These are phyloP conservation scores for Zophobas atratus DNA, from an alignment of 1,140 invertebrate genomes.

Conservation along the genomic window DNA sequence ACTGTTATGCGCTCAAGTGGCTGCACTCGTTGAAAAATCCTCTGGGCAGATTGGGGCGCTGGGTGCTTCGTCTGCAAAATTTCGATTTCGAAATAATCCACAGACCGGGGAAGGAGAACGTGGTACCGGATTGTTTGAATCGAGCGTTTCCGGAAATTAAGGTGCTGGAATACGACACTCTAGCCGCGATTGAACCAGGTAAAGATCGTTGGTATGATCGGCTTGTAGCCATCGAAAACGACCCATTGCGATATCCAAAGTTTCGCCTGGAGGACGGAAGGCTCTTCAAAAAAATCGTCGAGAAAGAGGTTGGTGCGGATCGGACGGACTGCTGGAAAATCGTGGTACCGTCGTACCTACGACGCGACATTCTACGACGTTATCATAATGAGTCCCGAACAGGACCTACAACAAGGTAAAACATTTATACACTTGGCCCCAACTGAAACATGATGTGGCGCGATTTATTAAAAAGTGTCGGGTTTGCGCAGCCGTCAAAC, in stretches of 20 bases:
- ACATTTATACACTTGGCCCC: neutral
- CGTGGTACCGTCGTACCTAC: neutral
- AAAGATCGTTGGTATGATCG: too few relatives aligned
- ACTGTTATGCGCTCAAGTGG: conserved; percentile 68
- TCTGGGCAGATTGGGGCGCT: conserved; percentile 66
- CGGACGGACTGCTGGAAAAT: neutral
- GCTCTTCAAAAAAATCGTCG: neutral
- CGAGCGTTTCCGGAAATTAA: conserved; percentile 34
- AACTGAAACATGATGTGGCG: neutral
- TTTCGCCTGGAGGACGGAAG: neutral
- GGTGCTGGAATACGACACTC: neutral
- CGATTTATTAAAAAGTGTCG: neutral
- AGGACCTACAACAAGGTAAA: neutral
- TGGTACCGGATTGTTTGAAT: conserved; percentile 63
- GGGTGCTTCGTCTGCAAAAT: conserved; percentile 65
- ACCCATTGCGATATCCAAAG: neutral
- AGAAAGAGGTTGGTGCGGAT: neutral
- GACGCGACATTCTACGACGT: neutral
- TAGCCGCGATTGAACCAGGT: neutral
- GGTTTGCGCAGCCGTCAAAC: neutral
- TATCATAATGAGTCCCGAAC: neutral
- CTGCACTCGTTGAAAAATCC: conserved; percentile 66
- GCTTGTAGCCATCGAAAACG: neutral
- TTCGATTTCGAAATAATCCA: conserved; percentile 66
- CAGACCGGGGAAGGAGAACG: conserved; percentile 62